Evolutionary conservation across 2,888 invertebrate genomes (phyloP).

Genomic region (Spicauda simplicius): DNA sequence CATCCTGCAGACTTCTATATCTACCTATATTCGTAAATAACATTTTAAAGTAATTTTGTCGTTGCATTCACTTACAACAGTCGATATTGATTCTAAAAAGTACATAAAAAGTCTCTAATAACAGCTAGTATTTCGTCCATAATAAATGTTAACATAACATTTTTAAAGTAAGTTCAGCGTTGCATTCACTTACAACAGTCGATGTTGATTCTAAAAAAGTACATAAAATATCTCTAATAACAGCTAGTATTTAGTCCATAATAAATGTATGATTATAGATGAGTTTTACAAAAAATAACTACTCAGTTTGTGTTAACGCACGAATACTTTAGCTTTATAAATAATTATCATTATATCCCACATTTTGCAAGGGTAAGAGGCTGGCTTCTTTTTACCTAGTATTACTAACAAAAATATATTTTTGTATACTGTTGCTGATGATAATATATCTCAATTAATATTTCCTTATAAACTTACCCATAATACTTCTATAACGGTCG

Average conservation of each 20-base stretch:
- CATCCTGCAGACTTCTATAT: neutral
- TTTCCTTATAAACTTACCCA: constrained; percentile 55
- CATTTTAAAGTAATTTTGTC: neutral
- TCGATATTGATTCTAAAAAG: neutral
- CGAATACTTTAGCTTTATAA: neutral
- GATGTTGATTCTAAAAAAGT: neutral
- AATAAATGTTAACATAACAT: neutral
- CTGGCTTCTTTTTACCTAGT: constrained; percentile 56
- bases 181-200: neutral
- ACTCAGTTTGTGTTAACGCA: too few species aligned
- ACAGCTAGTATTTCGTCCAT: too few species aligned
- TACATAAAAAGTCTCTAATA: too few species aligned
- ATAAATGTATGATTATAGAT: too few species aligned
- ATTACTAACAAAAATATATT: constrained; percentile 45
- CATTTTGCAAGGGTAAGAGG: constrained; percentile 42
- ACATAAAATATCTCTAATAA: too few species aligned
- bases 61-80: neutral
- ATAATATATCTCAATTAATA: constrained; percentile 51
- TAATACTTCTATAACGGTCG: constrained; percentile 46
- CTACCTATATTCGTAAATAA: neutral
- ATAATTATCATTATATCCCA: neutral
- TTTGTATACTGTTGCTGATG: too few species aligned
- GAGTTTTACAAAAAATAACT: too few species aligned
- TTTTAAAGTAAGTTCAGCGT: neutral
- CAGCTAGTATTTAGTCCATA: too few species aligned